phyloP scores from a whole-genome alignment of 1,140 invertebrate genomes.

The Rhagoletis pomonella region DNA sequence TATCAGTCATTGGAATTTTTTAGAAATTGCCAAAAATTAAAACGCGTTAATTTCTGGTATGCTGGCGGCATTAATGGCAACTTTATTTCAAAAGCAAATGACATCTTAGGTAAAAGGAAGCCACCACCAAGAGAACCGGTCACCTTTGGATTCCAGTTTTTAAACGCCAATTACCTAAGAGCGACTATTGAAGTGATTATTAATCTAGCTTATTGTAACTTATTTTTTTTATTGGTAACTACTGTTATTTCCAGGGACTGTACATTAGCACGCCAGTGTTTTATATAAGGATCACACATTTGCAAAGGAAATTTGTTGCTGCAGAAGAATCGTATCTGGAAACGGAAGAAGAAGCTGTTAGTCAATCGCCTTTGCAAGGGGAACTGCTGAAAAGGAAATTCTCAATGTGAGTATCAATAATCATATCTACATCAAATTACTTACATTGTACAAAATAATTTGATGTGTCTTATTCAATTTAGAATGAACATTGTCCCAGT shows the following conservation, averaged over 20 bases:
- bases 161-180: no score
- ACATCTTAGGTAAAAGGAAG: not conserved
- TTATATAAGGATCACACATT: not conserved
- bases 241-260: no score
- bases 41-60: not conserved
- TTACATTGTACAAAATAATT: no score
- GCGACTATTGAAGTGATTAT: no score
- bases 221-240: no score
- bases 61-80: not conserved
- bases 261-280: no score
- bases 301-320: not conserved
- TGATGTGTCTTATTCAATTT: no score
- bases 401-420: not conserved
- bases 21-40: not conserved
- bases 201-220: no score
- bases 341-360: not conserved
- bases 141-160: not conserved
- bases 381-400: not conserved
- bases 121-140: not conserved
- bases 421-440: no score
- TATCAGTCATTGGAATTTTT: not conserved
- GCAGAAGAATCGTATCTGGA: constrained; percentile 4
- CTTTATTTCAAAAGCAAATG: not conserved
- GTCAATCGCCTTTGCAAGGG: not conserved
- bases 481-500: no score